Base-by-base conservation (phyloP, 53 echinoderm and acorn worm species). In the Pentamera pediparva region DNA sequence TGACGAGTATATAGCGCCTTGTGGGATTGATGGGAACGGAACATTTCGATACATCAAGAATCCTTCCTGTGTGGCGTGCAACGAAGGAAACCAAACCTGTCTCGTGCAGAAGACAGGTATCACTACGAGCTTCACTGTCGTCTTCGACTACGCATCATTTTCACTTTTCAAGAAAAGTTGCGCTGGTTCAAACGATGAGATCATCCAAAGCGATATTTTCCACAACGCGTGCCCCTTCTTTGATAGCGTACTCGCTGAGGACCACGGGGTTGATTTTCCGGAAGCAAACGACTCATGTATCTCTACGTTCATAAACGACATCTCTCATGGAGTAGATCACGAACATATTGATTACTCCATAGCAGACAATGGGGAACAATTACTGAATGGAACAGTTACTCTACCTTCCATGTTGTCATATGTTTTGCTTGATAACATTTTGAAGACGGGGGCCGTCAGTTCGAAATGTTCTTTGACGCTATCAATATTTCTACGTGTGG, bases 221-320 rank as follows among this genome's bases (percentile, higher is more conserved):
- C 67, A 67, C 25, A 67, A 67, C 30, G 67, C 67, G 40, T 67
- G 67, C 39, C 21, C 19, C 1, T 9, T 67, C 3, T 47, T 38
- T 43, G 40, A 67, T 5, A 10, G 30, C 15, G 22, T 67, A 20
- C 15, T 28, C 29, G 13, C 32, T 20, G 25, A 57, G 0, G 6
- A 5, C n/a, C n/a, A n/a, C 13, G 17, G 4, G 28, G 31, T 6
- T 28, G 31, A 26, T 31, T 57, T 17, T 12, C 4, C 1, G 9
- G 32, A n/a, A 30, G 9, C 27, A 57, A 27, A 57, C 29, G 58
- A 57, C 6, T n/a, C n/a, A n/a, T 57, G 58, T 57, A 26, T 57
- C 4, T 57, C 58, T 31, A 57, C 28, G 29, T 57, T 57, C 32
- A 25, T 57, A 20, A 57, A 57, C 32, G 58, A 57, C 58, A 27